Conservation (phyloP, 1,140 invertebrate genomes). For the Neocloeon triangulifer region DNA sequence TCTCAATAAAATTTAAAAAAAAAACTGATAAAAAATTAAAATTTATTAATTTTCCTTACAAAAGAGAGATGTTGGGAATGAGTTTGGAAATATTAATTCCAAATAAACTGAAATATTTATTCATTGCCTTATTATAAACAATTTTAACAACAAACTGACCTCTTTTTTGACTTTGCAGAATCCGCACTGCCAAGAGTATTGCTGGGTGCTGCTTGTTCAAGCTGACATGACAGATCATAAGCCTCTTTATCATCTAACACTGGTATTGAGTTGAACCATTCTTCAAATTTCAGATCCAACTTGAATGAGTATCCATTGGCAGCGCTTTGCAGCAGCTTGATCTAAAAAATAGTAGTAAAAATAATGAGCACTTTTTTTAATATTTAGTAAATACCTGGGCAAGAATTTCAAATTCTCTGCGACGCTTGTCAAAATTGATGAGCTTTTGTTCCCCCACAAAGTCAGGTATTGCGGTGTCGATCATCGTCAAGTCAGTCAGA, state of each 20-base stretch:
- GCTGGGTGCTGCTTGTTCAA: constrained; percentile 42
- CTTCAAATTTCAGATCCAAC: constrained; percentile 60
- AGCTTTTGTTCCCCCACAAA: constrained; percentile 57
- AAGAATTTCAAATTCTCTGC: constrained; percentile 97
- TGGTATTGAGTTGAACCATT: constrained; percentile 79
- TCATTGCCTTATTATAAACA: no score
- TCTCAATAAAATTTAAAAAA: not conserved
- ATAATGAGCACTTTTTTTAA: no score
- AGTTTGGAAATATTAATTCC: no score
- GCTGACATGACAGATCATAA: constrained; percentile 72
- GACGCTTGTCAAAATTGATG: constrained; percentile 95
- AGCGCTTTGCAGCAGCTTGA: constrained; percentile 89
- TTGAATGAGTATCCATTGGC: constrained; percentile 86
- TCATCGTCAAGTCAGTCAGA: constrained; percentile 95
- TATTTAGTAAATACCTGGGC: no score
- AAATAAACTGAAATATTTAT: constrained; percentile 1
- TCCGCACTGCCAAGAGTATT: constrained; percentile 14
- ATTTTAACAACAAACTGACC: no score
- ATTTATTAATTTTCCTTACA: constrained; percentile 16
- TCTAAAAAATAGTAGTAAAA: no score
- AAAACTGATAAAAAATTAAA: not conserved
- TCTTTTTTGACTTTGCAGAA: no score
- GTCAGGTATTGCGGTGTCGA: constrained; percentile 91
- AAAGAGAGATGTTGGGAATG: constrained; percentile 16
- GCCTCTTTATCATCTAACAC: constrained; percentile 78